Base-by-base conservation (phyloP, 2,888 invertebrate species). In the Tetranychus piercei region DNA sequence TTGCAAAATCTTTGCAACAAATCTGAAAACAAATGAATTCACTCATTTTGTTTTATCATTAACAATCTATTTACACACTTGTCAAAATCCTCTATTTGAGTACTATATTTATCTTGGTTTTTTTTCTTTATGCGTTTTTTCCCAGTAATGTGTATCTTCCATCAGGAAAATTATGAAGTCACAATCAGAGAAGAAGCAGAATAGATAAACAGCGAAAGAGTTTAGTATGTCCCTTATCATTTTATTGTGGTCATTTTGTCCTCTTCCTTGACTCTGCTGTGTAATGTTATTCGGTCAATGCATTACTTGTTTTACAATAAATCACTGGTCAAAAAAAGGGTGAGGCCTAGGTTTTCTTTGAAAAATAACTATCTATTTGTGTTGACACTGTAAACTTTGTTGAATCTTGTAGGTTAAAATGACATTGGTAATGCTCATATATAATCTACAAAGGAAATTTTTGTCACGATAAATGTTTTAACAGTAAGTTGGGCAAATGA, bases 21-120 rank as follows among this genome's bases (percentile, higher is more conserved):
- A 15, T 15, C 55, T 15, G 55, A 55, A 55, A 55, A 55, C 55
- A 55, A 55, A 55, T 55, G 55, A 55, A 55, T 55, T 55, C 11
- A 55, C 55, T 55, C 55, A 55, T 55, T 55, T 55, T 55, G 11
- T 55, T 55, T 55, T 15, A 55, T 55, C 55, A 55, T 15, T 15
- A 55, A 55, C 55, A 55, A 55, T 55, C 55, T 55, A 55, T 55
- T 55, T 55, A 55, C 55, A 55, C 55, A 55, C 55, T 55, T 55
- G 55, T 55, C 55, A 55, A 55, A 55, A 55, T 55, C 15, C 15
- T 15, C 15, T 55, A 55, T 55, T 55, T 55, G 55, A 15, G 9
- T 55, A 55, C 55, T 55, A 55, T 15, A 55, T 55, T 55, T 55
- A 15, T 55, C 55, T 55, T 15, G 34, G 34, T 15, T 55, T 15